Base-by-base conservation (phyloP, 2,888 invertebrate genomes). In the Macrostomum cliftonense region DNA sequence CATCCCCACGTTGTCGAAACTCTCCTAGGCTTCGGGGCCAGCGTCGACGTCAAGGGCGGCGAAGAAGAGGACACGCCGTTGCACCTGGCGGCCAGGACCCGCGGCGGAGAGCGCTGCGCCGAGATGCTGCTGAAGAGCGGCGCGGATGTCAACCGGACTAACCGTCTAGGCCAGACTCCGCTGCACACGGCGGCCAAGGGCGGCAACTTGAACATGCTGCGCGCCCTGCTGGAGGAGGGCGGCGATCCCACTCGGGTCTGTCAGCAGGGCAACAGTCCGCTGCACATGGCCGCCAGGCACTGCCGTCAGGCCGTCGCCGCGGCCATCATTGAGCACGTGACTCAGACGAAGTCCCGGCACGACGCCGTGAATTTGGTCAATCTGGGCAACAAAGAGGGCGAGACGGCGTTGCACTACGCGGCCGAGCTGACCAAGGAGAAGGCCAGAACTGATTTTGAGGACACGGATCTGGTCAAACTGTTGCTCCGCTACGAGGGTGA, bases 121-220 rank as follows among this genome's bases (percentile, higher is more conserved):
- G 77, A 93, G 58, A 93, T 97, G 91, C 74, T 97, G 54, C 74
- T 97, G 38, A 97, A 97, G 71, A 91, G 91, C 2, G 97, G 97
- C 0, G 95, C 95, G 11, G 84, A 88, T 52, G 87, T 93, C 1
- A 95, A 97, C 72, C 78, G 91, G 53, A 80, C 82, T 2, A 91
- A 89, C 52, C 86, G 88, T 67, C 89, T 72, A 48, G 91, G 93
- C 1, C 85, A 91, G 73, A 93, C 93, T 1, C 88, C 95, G 0
- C 82, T 95, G 4, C 97, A 97, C 65, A 87, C 95, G 16, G 88
- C 95, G 0, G 86, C 93, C 0, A 79, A 83, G 58, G 80, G 82
- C 61, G 97, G 95, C 0, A 89, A 91, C 68, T 73, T 88, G 46
- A 78, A 80, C 47, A 86, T 91, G 9, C 76, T 89, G 46, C 73